Conservation (phyloP, 2,888 invertebrate species). For the Antheraea assamensis region DNA sequence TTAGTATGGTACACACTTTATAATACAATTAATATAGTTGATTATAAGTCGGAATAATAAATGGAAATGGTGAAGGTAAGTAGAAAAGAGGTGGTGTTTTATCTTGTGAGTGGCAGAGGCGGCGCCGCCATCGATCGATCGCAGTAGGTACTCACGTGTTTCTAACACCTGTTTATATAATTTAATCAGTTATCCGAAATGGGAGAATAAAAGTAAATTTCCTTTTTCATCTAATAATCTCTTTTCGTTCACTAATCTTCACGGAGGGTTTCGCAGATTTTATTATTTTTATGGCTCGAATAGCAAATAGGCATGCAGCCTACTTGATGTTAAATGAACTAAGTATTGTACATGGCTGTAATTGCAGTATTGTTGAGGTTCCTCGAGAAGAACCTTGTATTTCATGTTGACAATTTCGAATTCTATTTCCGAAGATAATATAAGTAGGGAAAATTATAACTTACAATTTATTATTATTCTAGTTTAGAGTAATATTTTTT, state of each 20-base stretch:
- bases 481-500: too few relatives aligned
- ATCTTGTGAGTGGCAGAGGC: slow-evolving; percentile 27
- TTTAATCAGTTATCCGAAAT: background rate
- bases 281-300: background rate
- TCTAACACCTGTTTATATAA: slow-evolving; percentile 21
- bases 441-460: too few relatives aligned
- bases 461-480: too few relatives aligned
- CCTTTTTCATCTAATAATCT: background rate
- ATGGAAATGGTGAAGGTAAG: slow-evolving; percentile 35
- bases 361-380: too few relatives aligned
- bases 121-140: slow-evolving; percentile 31
- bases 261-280: background rate
- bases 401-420: too few relatives aligned
- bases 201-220: background rate
- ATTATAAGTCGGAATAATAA: slow-evolving; percentile 34
- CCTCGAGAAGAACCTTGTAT: too few relatives aligned
- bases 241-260: background rate
- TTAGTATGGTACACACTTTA: slow-evolving; percentile 14
- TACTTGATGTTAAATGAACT: too few relatives aligned
- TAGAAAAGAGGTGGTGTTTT: slow-evolving; percentile 36
- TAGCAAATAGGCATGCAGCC: background rate
- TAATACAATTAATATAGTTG: slow-evolving; percentile 21
- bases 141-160: slow-evolving; percentile 24
- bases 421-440: too few relatives aligned
- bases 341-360: too few relatives aligned